Evolutionary conservation across 2,888 invertebrate genomes (phyloP), one percentile per base, ranked within the genome.

Genomic region (Auanema sp.): DNA sequence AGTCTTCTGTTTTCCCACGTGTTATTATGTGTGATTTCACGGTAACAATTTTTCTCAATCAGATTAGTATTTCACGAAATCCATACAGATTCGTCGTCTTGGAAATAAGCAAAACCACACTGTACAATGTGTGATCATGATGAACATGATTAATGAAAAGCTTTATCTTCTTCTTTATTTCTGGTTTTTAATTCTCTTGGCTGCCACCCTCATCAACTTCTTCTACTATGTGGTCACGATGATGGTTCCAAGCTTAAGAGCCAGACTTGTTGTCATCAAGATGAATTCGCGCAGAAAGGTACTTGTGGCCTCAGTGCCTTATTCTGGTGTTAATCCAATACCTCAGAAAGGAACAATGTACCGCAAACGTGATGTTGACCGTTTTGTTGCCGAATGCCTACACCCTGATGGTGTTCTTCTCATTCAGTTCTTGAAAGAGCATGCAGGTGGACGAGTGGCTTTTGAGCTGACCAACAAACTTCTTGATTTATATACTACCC

Each of bases 1-100:
- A 84, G 52, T 83, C 84, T n/a, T 81, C 81, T 6, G 75, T 84
- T 40, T 86, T 85, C 60, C 85, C 85, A 52, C 71, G 85, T 24
- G 84, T 85, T 61, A 85, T 86, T 54, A 71, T 86, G 71, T 85
- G 85, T 60, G 79, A 79, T 59, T 80, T 80, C 66, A 52, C 52
- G 53, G 77, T 77, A 49, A 14, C n/a, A n/a, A n/a, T n/a, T n/a
- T n/a, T n/a, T n/a, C n/a, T n/a, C n/a, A n/a, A 18, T n/a, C 58
- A 52, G n/a, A 44, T 12, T 23, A 47, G 23, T 0, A 47, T 41
- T 24, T 6, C 18, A 24, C 8, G 16, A 60, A 24, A 11, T 51
- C 12, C 12, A n/a, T 65, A 40, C 44, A 72, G 62, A 60, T 77
- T 33, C 73, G 77, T 10, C 65, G 63, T 14, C 54, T 77, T 50